A percentile compares a stretch with the other conserved stretches of the same genome.
Conservation (phyloP, 2,113 vertebrate genomes). For the Pteronura brasiliensis region DNA sequence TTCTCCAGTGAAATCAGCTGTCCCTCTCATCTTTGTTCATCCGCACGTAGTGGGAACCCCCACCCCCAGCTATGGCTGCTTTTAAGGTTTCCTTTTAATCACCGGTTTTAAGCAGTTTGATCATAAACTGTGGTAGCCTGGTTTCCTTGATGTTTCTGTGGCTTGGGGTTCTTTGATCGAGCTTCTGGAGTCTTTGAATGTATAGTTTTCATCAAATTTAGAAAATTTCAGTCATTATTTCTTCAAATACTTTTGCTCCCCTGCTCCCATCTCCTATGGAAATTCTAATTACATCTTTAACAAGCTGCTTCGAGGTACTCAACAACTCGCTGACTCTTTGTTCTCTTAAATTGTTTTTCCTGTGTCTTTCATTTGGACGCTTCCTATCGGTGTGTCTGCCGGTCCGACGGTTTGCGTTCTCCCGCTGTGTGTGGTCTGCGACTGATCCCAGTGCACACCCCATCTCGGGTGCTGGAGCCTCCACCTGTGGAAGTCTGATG, state of each 20-base stretch:
- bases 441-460: fast-evolving
- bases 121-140: background rate
- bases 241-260: constrained; percentile 47
- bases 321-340: background rate
- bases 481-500: background rate
- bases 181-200: background rate
- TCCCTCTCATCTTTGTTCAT: background rate
- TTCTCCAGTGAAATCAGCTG: background rate
- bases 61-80: too few relatives aligned
- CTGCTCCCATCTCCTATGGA: background rate
- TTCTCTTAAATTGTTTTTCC: background rate
- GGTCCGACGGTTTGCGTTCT: background rate
- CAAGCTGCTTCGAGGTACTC: fast-evolving
- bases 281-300: background rate
- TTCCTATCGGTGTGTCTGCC: background rate
- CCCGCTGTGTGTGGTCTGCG: background rate
- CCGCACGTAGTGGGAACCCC: fast-evolving
- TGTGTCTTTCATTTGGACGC: background rate
- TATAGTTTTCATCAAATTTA: background rate
- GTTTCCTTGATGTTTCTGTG: background rate
- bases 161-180: background rate
- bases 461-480: background rate
- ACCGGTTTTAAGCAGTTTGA: background rate
- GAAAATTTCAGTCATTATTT: background rate
- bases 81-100: background rate